Percentiles rank a stretch among this genome's conserved stretches.
phyloP scores from a whole-genome alignment of 2,888 invertebrate genomes.

The Ceratothoa steindachneri region DNA sequence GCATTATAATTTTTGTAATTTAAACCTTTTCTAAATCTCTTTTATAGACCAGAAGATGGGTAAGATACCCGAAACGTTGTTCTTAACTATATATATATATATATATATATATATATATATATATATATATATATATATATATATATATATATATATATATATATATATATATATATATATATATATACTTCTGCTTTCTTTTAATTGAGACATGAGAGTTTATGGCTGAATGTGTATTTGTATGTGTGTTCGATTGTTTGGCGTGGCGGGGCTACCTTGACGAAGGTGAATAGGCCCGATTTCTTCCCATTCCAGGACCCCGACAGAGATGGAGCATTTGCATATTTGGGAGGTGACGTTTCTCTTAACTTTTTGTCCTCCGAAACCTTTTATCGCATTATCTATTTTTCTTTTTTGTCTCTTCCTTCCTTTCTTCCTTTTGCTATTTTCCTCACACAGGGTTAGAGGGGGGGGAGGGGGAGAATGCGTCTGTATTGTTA shows the following conservation, averaged over 20 bases:
- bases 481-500: too few relatives aligned
- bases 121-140: not conserved
- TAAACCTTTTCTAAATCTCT: too few relatives aligned
- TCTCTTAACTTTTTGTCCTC: not conserved
- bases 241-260: not conserved
- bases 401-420: not conserved
- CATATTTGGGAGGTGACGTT: not conserved
- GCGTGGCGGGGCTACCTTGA: too few relatives aligned
- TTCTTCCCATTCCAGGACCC: not conserved
- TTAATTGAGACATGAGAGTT: not conserved
- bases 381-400: not conserved
- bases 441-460: too few relatives aligned
- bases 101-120: not conserved
- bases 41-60: too few relatives aligned
- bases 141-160: not conserved
- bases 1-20: too few relatives aligned
- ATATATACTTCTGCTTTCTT: not conserved
- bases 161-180: not conserved
- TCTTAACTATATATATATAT: not conserved
- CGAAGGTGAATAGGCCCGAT: not conserved
- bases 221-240: too few relatives aligned
- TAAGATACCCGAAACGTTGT: too few relatives aligned
- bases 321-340: not conserved
- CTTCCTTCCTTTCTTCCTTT: too few relatives aligned
- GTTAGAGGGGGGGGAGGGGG: too few relatives aligned